Percentiles rank a stretch among this genome's conserved stretches.
phyloP scores from a whole-genome alignment of 2,888 invertebrate species.

The Tethea ocularis region DNA sequence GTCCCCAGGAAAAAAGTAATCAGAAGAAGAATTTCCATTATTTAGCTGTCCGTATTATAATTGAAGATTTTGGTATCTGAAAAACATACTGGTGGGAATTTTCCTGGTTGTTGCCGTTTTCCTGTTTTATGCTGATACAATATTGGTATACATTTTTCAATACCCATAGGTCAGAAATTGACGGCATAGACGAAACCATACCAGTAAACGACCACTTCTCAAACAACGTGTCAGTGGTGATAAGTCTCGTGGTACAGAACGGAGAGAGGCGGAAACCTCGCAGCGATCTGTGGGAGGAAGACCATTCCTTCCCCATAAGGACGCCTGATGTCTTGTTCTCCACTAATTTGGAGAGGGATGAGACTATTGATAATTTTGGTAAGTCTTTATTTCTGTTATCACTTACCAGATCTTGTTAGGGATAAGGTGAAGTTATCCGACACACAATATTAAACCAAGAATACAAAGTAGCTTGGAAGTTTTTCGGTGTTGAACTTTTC shows the following conservation, averaged over 20 bases:
- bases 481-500: no score
- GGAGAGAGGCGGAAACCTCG: constrained; percentile 87
- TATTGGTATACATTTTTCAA: neutral
- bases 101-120: no score
- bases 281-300: constrained; percentile 90
- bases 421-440: neutral
- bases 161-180: constrained; percentile 87
- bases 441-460: neutral
- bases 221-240: constrained; percentile 86
- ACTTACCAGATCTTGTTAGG: neutral
- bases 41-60: no score
- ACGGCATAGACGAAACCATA: constrained; percentile 88
- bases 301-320: constrained; percentile 79
- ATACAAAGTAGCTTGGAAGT: neutral
- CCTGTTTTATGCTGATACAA: no score
- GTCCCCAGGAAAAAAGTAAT: no score
- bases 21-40: no score
- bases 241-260: constrained; percentile 89
- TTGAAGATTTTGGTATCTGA: no score
- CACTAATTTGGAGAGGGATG: constrained; percentile 91
- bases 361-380: constrained; percentile 93
- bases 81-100: no score
- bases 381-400: constrained; percentile 39
- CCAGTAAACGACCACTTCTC: constrained; percentile 87
- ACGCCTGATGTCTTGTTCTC: constrained; percentile 87